Evolutionary conservation across 2,113 vertebrate species (phyloP), one percentile per base, ranked within the genome.

Genomic region (human (Homo sapiens)): DNA sequence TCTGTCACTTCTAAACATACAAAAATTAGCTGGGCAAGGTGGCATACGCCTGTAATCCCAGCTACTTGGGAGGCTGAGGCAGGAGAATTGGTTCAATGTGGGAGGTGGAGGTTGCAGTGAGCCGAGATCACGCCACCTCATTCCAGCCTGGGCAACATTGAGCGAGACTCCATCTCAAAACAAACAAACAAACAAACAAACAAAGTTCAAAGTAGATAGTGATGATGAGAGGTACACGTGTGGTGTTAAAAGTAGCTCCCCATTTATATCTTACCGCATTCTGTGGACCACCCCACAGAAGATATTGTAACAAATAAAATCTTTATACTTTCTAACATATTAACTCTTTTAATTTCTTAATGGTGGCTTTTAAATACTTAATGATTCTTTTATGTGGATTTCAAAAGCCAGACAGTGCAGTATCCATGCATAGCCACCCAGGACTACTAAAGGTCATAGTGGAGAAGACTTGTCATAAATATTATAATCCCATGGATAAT

Each of bases 311-410:
- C 50, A 87, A 68, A 23, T 80, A 84, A 68, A n/a, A 86, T 78
- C 35, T 94, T 96, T 81, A 52, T 82, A 64, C 25, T 96, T 91
- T 94, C 61, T 96, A 92, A 88, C 88, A 30, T 85, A 90, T 80
- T 85, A 88, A 84, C 68, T 45, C 14, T 79, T 55, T 72, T 82
- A 78, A 93, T 88, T 96, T 96, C 64, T 89, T 90, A 78, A 76
- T 96, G 35, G 68, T 87, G 32, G 52, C 48, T 94, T 97, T 93
- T 80, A 89, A 95, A 83, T 89, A 91, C 59, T 94, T 92, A 93
- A 82, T 73, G 89, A 78, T 88, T 93, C 30, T 89, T 18, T 7
- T 88, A 68, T 61, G n/a, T 76, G 59, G 70, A 84, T 96, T 96
- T 96, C 27, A 90, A 84, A 88, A 97, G 59, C 64, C 57, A 86